Evolutionary conservation across 2,888 invertebrate species (phyloP).

Genomic region (Rhagonycha lutea): DNA sequence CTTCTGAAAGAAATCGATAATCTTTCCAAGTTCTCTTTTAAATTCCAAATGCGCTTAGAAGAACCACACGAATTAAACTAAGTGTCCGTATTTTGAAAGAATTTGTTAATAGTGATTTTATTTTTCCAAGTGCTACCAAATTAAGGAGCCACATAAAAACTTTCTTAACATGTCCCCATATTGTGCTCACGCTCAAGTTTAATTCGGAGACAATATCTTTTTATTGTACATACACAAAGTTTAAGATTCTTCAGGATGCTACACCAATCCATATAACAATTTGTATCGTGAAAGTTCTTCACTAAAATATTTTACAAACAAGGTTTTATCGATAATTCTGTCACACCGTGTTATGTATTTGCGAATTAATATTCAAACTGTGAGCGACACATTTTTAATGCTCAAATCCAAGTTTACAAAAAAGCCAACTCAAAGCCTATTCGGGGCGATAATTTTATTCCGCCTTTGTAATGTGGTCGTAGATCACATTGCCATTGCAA

Average conservation of each 20-base stretch:
- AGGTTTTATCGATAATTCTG: constrained; percentile 11
- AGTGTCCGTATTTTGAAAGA: neutral
- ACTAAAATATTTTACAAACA: neutral
- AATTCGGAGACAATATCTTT: too few relatives aligned
- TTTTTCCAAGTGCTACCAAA: neutral
- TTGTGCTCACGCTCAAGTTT: too few relatives aligned
- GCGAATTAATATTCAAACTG: constrained; percentile 12
- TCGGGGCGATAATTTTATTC: constrained; percentile 35
- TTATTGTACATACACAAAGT: neutral
- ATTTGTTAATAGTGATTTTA: neutral
- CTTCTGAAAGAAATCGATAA: neutral
- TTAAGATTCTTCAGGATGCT: neutral
- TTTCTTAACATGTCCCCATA: too few relatives aligned
- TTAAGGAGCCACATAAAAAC: neutral
- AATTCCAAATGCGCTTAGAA: neutral
- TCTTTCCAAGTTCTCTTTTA: neutral
- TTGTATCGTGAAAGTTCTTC: neutral
- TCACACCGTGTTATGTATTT: neutral
- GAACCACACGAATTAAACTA: neutral
- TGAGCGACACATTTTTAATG: constrained; percentile 3
- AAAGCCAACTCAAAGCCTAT: constrained; percentile 25
- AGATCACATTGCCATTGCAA: constrained; percentile 34
- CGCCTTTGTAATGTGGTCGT: constrained; percentile 34
- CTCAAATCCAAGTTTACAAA: neutral
- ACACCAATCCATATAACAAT: neutral